Conservation (phyloP, 1,140 invertebrate genomes). For the Lepidurus packardi region DNA sequence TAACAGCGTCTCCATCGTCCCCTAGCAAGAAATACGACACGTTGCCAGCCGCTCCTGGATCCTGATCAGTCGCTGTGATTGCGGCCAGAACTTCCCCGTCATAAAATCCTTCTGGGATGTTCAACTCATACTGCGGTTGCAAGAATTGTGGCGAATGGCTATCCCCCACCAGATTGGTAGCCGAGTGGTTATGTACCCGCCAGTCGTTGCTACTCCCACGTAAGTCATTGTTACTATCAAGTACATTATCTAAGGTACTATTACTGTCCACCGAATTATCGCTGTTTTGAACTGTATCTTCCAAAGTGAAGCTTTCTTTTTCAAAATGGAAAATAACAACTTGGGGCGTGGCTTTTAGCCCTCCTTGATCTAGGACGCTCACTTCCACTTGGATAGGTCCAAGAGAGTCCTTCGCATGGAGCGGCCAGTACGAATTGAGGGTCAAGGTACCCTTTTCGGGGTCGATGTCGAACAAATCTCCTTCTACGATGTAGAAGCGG, state of each 20-base stretch:
- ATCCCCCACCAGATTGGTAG: neutral
- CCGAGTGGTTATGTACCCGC: neutral
- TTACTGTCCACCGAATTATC: no score
- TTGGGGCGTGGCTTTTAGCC: neutral
- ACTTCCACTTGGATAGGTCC: neutral
- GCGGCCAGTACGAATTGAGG: neutral
- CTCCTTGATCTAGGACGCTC: neutral
- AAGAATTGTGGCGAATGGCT: constrained; percentile 16
- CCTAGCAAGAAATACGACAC: constrained; percentile 71
- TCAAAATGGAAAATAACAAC: neutral
- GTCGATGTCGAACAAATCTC: neutral
- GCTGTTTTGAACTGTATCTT: no score
- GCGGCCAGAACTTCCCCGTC: constrained; percentile 37
- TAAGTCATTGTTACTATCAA: neutral
- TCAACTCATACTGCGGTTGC: constrained; percentile 5
- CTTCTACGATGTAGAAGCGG: neutral
- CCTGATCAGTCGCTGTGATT: constrained; percentile 76
- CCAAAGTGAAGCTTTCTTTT: no score
- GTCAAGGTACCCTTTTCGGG: neutral
- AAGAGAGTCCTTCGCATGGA: neutral
- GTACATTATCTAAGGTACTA: neutral
- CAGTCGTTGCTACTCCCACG: neutral
- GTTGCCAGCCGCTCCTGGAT: constrained; percentile 75
- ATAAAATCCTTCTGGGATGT: constrained; percentile 30
- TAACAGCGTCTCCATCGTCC: constrained; percentile 62